Percentiles rank a stretch among this genome's conserved stretches.
Conservation (phyloP, 2,888 invertebrate genomes). For the Cryptophagus acutangulus region DNA sequence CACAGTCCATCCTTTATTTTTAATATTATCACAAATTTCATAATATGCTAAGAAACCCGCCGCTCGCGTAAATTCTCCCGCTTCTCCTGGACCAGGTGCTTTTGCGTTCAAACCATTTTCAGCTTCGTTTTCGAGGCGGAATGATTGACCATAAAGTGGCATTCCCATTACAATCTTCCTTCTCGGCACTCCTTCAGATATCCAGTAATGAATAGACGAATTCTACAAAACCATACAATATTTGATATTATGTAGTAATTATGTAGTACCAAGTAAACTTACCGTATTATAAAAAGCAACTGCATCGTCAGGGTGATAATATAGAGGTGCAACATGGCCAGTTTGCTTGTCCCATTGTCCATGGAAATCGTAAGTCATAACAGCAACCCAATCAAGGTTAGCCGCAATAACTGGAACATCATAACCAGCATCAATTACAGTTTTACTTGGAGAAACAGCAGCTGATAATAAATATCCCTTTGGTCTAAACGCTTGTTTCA, state of each 20-base stretch:
- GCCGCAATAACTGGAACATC: slow-evolving; percentile 71
- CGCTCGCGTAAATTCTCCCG: slow-evolving; percentile 80
- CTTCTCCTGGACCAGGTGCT: slow-evolving; percentile 72
- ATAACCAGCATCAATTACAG: slow-evolving; percentile 79
- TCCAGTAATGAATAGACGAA: slow-evolving; percentile 86
- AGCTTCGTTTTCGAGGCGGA: slow-evolving; percentile 59
- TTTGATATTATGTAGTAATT: slow-evolving; percentile 4
- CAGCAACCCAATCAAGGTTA: slow-evolving; percentile 83
- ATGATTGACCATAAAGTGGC: slow-evolving; percentile 85
- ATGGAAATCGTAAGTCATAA: slow-evolving; percentile 90
- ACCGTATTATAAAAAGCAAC: slow-evolving; percentile 78
- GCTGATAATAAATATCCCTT: slow-evolving; percentile 65
- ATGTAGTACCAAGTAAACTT: too few species aligned
- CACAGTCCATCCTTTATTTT: slow-evolving; percentile 72
- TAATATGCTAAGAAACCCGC: slow-evolving; percentile 86
- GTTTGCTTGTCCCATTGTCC: slow-evolving; percentile 91
- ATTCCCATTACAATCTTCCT: slow-evolving; percentile 83
- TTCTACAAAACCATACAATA: slow-evolving; percentile 53
- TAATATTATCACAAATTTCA: slow-evolving; percentile 82
- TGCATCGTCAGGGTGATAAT: slow-evolving; percentile 76
- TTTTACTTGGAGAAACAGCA: slow-evolving; percentile 84
- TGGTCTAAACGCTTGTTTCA: slow-evolving; percentile 53
- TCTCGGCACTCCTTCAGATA: slow-evolving; percentile 74
- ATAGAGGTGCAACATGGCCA: slow-evolving; percentile 83
- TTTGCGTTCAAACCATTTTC: slow-evolving; percentile 68